Conservation (phyloP, 2,797 vertebrate genomes). For the Pachyuromys duprasi region DNA sequence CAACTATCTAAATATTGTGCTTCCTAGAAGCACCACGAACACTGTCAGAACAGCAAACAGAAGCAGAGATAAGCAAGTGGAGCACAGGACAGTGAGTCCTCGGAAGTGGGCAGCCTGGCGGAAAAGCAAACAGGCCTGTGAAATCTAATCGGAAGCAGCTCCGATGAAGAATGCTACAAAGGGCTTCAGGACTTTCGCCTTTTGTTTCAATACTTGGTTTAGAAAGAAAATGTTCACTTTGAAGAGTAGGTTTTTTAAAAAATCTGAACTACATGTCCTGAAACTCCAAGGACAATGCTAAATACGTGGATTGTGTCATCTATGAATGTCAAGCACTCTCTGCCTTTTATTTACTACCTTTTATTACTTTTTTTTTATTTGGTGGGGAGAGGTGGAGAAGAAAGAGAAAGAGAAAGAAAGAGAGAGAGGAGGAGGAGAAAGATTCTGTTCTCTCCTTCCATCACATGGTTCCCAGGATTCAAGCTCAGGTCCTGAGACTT, state of each 20-base stretch:
- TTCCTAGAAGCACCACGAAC: constrained; percentile 14
- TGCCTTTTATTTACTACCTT: not conserved
- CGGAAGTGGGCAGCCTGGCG: not conserved
- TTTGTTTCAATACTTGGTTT: not conserved
- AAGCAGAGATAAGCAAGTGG: constrained; percentile 38
- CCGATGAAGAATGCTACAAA: not conserved
- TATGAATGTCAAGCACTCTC: not conserved
- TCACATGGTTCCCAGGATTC: not conserved
- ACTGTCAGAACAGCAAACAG: constrained; percentile 52
- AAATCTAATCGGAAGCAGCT: not conserved
- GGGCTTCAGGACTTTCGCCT: fast-evolving
- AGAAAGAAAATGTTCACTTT: not conserved
- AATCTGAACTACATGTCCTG: not conserved
- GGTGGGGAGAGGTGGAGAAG: not conserved
- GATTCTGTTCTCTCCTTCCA: not conserved
- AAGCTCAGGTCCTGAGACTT: not conserved
- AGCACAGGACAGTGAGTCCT: not conserved
- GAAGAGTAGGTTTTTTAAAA: not conserved
- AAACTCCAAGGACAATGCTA: not conserved
- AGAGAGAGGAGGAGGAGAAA: not conserved
- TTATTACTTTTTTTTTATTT: not conserved
- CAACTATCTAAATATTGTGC: not conserved
- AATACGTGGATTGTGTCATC: not conserved
- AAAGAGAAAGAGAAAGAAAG: not conserved
- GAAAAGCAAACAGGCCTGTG: constrained; percentile 52